Conservation (phyloP, 2,888 invertebrate genomes). For the Lottia scabra region DNA sequence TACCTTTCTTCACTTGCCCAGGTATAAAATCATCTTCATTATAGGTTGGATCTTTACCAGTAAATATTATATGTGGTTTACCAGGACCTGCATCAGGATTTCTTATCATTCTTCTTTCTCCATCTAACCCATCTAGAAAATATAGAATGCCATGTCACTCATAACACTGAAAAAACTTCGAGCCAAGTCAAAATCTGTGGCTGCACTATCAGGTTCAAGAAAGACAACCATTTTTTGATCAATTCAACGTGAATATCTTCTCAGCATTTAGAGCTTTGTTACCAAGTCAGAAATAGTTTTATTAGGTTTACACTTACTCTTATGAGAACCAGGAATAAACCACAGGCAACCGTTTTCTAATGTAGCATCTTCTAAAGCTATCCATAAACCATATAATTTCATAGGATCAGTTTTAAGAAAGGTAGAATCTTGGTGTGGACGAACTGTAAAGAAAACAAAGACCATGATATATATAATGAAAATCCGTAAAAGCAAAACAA, state of each 20-base stretch:
- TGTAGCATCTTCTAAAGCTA: conserved; percentile 94
- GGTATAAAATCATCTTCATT: conserved; percentile 81
- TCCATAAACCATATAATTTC: conserved; percentile 86
- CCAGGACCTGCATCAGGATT: conserved; percentile 77
- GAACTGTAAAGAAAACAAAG: conserved; percentile 65
- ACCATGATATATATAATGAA: too few species aligned
- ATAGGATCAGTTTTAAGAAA: conserved; percentile 87
- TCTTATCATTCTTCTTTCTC: conserved; percentile 74
- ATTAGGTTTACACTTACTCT: conserved; percentile 62
- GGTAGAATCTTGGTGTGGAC: conserved; percentile 80
- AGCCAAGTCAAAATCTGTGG: too few species aligned
- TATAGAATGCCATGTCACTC: not conserved
- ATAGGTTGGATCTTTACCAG: conserved; percentile 71
- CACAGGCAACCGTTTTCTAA: conserved; percentile 94
- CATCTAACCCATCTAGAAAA: conserved; percentile 56
- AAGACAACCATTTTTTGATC: too few species aligned
- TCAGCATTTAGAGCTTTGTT: too few species aligned
- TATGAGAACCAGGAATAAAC: conserved; percentile 92
- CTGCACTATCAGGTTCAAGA: too few species aligned
- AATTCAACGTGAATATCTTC: too few species aligned
- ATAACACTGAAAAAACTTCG: too few species aligned
- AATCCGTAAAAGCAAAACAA: too few species aligned
- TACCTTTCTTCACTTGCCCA: conserved; percentile 87
- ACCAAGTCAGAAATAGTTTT: too few species aligned
- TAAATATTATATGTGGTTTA: conserved; percentile 74